Conservation (phyloP, 1,140 invertebrate genomes). For the Ridgeia piscesae region DNA sequence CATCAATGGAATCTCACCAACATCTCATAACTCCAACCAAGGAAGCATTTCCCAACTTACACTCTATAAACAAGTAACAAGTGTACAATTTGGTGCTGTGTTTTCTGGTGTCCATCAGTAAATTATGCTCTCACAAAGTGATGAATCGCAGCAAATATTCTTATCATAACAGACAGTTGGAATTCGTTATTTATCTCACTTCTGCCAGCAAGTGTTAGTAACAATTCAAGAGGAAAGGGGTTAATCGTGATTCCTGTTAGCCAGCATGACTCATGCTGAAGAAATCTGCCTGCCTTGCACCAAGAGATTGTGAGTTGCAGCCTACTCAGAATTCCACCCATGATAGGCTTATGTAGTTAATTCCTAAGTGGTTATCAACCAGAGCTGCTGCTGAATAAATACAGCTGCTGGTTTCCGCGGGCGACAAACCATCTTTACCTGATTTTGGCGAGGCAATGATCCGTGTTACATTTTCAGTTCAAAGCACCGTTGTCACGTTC, state of each 20-base stretch:
- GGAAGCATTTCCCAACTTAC: background rate
- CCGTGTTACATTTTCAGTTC: background rate
- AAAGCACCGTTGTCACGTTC: background rate
- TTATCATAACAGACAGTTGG: background rate
- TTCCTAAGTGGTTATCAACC: background rate
- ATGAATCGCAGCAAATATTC: background rate
- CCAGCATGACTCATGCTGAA: background rate
- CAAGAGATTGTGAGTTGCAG: background rate
- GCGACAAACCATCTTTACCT: constrained; percentile 8
- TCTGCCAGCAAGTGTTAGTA: background rate
- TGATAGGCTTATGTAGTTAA: background rate
- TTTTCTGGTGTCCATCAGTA: background rate
- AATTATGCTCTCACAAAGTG: constrained; percentile 7
- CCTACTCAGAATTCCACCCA: background rate
- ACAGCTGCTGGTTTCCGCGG: background rate
- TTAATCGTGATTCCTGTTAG: background rate
- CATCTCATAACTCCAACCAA: background rate
- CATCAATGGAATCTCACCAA: background rate
- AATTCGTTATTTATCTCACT: background rate
- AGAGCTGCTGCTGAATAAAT: background rate
- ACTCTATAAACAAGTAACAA: background rate
- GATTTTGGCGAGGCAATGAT: background rate
- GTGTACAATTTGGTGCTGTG: background rate
- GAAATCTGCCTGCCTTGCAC: background rate
- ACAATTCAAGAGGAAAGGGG: background rate